Percentiles rank a stretch among this genome's conserved stretches.
These are phyloP conservation scores for Vidua chalybeata DNA, from an alignment of 2,113 vertebrate genomes.

Conservation along the genomic window DNA sequence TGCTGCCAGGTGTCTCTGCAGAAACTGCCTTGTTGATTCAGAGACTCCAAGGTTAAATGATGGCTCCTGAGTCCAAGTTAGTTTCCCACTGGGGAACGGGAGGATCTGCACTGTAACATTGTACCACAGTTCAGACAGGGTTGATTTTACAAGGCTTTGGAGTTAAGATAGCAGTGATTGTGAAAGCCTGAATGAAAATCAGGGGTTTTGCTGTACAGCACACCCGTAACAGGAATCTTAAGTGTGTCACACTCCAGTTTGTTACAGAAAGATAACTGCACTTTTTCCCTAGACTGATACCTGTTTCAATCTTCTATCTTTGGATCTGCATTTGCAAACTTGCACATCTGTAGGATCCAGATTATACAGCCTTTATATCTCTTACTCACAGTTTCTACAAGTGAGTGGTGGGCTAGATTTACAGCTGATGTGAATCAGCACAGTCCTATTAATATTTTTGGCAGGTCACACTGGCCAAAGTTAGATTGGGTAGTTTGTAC, in stretches of 20 bases:
- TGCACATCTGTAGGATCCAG: neutral
- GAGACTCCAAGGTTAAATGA: slow-evolving; percentile 86
- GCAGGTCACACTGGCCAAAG: neutral
- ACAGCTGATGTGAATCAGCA: neutral
- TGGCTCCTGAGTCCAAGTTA: slow-evolving; percentile 78
- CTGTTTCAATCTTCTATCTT: neutral
- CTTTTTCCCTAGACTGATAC: neutral
- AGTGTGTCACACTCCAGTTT: neutral
- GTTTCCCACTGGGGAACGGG: slow-evolving; percentile 33
- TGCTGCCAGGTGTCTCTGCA: slow-evolving; percentile 76
- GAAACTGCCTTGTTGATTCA: slow-evolving; percentile 72
- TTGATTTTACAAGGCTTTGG: slow-evolving; percentile 51
- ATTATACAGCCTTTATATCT: neutral
- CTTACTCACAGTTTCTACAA: neutral
- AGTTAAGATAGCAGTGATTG: slow-evolving; percentile 70
- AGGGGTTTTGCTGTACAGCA: neutral
- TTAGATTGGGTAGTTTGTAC: neutral
- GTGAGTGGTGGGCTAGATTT: neutral
- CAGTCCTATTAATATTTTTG: neutral
- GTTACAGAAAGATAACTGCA: neutral
- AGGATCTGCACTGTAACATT: slow-evolving; percentile 48
- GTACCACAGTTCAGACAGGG: slow-evolving; percentile 48
- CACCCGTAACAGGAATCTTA: neutral
- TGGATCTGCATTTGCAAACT: accelerated
- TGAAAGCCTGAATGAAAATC: slow-evolving; percentile 31